These are phyloP conservation scores for Discoglossus pictus DNA, from an alignment of 2,797 vertebrate genomes.

Conservation along the genomic window DNA sequence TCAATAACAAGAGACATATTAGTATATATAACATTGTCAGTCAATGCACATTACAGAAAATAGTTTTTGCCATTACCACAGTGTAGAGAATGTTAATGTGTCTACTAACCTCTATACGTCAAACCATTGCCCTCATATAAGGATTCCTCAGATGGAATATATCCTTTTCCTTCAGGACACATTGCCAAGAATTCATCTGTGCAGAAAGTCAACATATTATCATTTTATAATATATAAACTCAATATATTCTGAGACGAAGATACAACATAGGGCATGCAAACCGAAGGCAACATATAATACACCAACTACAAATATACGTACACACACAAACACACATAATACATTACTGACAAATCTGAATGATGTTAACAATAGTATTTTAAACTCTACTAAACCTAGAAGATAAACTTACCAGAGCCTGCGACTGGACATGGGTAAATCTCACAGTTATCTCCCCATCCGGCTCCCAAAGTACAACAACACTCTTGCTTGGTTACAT, in stretches of 20 bases:
- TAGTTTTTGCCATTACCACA: no score
- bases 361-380: no score
- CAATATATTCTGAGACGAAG: not conserved
- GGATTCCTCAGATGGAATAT: constrained; percentile 76
- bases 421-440: constrained; percentile 89
- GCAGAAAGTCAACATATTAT: not conserved
- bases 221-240: not conserved
- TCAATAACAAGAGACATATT: no score
- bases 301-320: no score
- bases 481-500: constrained; percentile 91
- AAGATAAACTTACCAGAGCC: constrained; percentile 78
- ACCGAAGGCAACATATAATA: no score
- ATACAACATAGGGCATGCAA: no score
- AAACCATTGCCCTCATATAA: constrained; percentile 67
- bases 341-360: no score
- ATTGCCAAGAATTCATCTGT: constrained; percentile 89
- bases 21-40: no score
- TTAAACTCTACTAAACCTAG: no score
- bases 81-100: no score
- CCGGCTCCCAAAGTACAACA: constrained; percentile 95
- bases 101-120: constrained; percentile 80
- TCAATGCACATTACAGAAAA: no score
- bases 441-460: constrained; percentile 97
- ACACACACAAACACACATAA: no score
- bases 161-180: constrained; percentile 90